Evolutionary conservation across 2,888 invertebrate genomes (phyloP).

Genomic region (Drosophila kokeensis): DNA sequence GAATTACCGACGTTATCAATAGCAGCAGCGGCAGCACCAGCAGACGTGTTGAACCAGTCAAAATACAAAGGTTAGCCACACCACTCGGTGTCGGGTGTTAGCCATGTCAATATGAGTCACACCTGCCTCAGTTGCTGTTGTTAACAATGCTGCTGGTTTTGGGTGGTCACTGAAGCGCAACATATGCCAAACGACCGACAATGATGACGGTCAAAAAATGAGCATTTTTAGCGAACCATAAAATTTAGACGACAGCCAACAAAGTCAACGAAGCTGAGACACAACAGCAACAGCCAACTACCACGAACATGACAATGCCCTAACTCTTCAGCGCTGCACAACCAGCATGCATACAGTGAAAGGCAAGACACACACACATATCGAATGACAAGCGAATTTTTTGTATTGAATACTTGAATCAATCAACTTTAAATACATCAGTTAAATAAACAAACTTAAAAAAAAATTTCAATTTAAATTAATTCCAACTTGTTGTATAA

Average conservation of each 20-base stretch:
- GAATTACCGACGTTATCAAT: slow-evolving; percentile 61
- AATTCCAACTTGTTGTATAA: background rate
- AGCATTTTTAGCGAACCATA: slow-evolving; percentile 62
- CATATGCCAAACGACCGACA: slow-evolving; percentile 49
- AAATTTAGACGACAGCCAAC: slow-evolving; percentile 59
- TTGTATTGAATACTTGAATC: slow-evolving; percentile 35
- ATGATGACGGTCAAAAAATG: slow-evolving; percentile 69
- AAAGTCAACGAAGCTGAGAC: slow-evolving; percentile 21
- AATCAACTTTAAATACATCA: slow-evolving; percentile 23
- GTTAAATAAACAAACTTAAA: background rate
- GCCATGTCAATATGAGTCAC: slow-evolving; percentile 71
- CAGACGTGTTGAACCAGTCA: slow-evolving; percentile 71
- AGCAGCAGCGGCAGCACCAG: slow-evolving; percentile 16
- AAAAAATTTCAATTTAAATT: background rate
- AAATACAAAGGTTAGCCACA: slow-evolving; percentile 68
- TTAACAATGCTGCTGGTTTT: slow-evolving; percentile 18
- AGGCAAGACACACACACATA: background rate
- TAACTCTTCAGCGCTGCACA: slow-evolving; percentile 17
- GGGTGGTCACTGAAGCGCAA: slow-evolving; percentile 55
- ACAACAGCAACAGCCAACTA: background rate
- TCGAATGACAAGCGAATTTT: slow-evolving; percentile 17
- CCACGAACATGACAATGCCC: slow-evolving; percentile 31
- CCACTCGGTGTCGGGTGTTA: slow-evolving; percentile 55
- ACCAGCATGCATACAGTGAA: slow-evolving; percentile 34
- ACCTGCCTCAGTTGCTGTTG: slow-evolving; percentile 49